Percentiles rank a stretch among this genome's conserved stretches.
phyloP scores from a whole-genome alignment of 2,113 vertebrate genomes.

The Salvelinus fontinalis region DNA sequence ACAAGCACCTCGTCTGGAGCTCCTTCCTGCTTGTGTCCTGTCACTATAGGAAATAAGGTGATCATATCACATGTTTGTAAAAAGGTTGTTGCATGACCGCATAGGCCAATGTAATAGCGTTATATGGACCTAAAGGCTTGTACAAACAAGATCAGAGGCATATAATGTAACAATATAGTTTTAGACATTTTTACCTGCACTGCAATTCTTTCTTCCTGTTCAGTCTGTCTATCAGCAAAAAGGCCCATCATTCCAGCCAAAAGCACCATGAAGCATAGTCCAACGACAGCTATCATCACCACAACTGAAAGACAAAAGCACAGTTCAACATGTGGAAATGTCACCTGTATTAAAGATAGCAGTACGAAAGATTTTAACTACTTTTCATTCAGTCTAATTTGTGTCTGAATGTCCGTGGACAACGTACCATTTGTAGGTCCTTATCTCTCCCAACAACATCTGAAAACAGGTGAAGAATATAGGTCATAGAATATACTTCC shows the following conservation, averaged over 20 bases:
- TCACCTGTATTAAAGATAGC: neutral
- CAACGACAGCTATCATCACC: slow-evolving; percentile 20
- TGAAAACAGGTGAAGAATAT: slow-evolving; percentile 20
- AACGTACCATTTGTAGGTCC: slow-evolving; percentile 38
- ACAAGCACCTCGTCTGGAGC: slow-evolving; percentile 39
- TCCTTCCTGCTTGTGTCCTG: slow-evolving; percentile 14
- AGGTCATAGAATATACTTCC: too few relatives aligned
- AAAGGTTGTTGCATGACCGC: neutral
- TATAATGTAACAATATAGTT: too few relatives aligned
- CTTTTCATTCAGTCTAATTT: neutral
- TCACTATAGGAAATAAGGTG: neutral
- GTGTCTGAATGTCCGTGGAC: slow-evolving; percentile 1
- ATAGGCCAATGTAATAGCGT: too few relatives aligned
- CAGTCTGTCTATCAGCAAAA: slow-evolving; percentile 34
- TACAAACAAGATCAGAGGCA: neutral
- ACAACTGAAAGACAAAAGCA: slow-evolving; percentile 25
- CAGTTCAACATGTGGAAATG: neutral
- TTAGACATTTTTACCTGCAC: slow-evolving; percentile 23
- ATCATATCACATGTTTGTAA: neutral
- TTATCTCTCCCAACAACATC: slow-evolving; percentile 30
- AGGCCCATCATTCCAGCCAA: slow-evolving; percentile 29
- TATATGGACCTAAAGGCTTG: too few relatives aligned
- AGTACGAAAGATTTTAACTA: neutral
- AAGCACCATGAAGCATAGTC: slow-evolving; percentile 28
- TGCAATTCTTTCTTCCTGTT: slow-evolving; percentile 34